Evolutionary conservation across 2,113 vertebrate species (phyloP).

Genomic region (Garra rufa): DNA sequence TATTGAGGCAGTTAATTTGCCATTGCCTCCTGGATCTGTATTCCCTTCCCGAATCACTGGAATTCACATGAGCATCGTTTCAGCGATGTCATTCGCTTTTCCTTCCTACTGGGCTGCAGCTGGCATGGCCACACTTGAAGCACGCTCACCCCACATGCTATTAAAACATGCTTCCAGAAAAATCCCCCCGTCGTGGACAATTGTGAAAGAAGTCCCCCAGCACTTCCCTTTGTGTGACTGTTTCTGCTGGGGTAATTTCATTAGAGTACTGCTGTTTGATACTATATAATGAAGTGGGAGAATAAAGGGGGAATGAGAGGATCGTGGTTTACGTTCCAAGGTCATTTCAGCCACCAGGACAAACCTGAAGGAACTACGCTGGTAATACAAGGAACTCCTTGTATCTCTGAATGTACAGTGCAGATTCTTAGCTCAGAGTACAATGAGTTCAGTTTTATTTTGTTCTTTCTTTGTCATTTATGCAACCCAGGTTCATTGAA

Average conservation of each 20-base stretch:
- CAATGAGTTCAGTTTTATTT: neutral
- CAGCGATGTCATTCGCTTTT: slow-evolving; percentile 45
- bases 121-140: slow-evolving; percentile 46
- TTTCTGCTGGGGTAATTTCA: slow-evolving; percentile 45
- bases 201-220: slow-evolving; percentile 43
- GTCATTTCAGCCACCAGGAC: slow-evolving; percentile 9
- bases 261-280: slow-evolving; percentile 33
- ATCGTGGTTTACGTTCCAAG: neutral
- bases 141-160: slow-evolving; percentile 49
- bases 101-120: slow-evolving; percentile 50
- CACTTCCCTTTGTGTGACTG: slow-evolving; percentile 45
- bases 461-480: neutral
- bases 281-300: slow-evolving; percentile 18
- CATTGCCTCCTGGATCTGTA: slow-evolving; percentile 66
- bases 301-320: slow-evolving; percentile 2
- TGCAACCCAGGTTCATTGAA: neutral
- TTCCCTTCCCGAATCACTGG: slow-evolving; percentile 58
- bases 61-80: slow-evolving; percentile 54
- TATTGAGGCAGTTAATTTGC: slow-evolving; percentile 75
- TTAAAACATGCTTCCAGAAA: slow-evolving; percentile 55
- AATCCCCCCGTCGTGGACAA: slow-evolving; percentile 37
- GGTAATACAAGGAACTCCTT: neutral
- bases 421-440: neutral
- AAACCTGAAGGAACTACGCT: neutral
- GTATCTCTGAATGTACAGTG: neutral